Evolutionary conservation across 1,140 invertebrate genomes (phyloP).

Genomic region (Vanessa tameamea): DNA sequence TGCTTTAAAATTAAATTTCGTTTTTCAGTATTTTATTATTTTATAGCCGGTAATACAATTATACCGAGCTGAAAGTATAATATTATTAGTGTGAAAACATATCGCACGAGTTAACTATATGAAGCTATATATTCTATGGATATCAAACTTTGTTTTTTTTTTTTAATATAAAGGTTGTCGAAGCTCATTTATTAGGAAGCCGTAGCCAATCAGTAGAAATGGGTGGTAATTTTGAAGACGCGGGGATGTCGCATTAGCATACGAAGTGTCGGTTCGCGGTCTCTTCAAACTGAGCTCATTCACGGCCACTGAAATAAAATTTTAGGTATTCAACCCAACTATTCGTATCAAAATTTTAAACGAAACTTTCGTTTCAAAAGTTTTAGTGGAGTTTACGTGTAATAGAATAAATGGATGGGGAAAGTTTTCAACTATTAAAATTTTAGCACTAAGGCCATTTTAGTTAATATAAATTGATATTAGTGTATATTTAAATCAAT

Average conservation of each 20-base stretch:
- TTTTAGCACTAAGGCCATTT: neutral
- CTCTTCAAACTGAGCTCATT: conserved; percentile 72
- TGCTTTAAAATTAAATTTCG: no score
- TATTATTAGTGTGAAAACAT: neutral
- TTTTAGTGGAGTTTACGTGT: conserved; percentile 27
- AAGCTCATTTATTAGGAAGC: conserved; percentile 56
- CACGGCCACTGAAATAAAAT: conserved; percentile 65
- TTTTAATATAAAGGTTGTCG: conserved; percentile 23
- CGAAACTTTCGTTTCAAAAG: conserved; percentile 25
- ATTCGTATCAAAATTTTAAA: conserved; percentile 10
- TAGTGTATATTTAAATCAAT: no score
- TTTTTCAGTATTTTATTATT: no score
- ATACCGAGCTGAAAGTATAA: neutral
- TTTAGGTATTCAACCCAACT: conserved; percentile 41
- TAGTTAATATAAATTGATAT: no score
- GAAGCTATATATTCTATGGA: neutral
- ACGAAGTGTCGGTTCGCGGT: conserved; percentile 61
- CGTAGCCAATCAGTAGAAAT: conserved; percentile 53
- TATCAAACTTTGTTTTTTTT: neutral
- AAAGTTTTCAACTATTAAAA: conserved; percentile 15
- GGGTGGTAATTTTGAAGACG: conserved; percentile 45
- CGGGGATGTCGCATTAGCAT: conserved; percentile 57
- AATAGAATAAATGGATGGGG: conserved; percentile 25
- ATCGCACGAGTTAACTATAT: neutral
- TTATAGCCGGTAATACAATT: no score